These are phyloP conservation scores for Lutraria lutraria DNA, from an alignment of 2,888 invertebrate species.

Conservation along the genomic window DNA sequence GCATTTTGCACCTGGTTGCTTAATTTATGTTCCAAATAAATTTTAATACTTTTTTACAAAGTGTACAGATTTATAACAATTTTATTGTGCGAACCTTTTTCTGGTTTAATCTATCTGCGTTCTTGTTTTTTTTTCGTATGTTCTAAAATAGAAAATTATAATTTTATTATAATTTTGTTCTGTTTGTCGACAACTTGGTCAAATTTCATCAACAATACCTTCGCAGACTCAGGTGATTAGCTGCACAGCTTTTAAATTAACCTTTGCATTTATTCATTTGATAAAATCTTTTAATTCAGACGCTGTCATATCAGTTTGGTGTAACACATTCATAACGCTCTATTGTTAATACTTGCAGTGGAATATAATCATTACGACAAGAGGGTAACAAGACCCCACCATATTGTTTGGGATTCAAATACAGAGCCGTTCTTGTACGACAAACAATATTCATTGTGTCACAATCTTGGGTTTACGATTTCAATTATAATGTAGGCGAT, in stretches of 20 bases:
- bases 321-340: slow-evolving; percentile 37
- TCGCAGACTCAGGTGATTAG: slow-evolving; percentile 25
- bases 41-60: background rate
- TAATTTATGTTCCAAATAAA: background rate
- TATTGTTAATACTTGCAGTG: slow-evolving; percentile 37
- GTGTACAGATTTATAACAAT: background rate
- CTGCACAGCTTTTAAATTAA: slow-evolving; percentile 42
- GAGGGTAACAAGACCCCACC: slow-evolving; percentile 40
- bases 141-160: background rate
- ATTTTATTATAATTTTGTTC: background rate
- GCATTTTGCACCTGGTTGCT: slow-evolving; percentile 2
- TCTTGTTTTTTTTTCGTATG: background rate
- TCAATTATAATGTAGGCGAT: slow-evolving; percentile 56
- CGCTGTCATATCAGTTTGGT: slow-evolving; percentile 43
- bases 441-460: slow-evolving; percentile 59
- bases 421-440: slow-evolving; percentile 43
- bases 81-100: background rate
- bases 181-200: background rate
- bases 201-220: slow-evolving; percentile 21
- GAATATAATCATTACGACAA: slow-evolving; percentile 42
- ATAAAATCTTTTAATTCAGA: slow-evolving; percentile 48
- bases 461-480: slow-evolving; percentile 37
- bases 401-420: slow-evolving; percentile 25
- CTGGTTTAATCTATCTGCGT: background rate
- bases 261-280: slow-evolving; percentile 42